Base-by-base conservation (phyloP, 2,888 invertebrate genomes). In the Pristionchus exspectatus region DNA sequence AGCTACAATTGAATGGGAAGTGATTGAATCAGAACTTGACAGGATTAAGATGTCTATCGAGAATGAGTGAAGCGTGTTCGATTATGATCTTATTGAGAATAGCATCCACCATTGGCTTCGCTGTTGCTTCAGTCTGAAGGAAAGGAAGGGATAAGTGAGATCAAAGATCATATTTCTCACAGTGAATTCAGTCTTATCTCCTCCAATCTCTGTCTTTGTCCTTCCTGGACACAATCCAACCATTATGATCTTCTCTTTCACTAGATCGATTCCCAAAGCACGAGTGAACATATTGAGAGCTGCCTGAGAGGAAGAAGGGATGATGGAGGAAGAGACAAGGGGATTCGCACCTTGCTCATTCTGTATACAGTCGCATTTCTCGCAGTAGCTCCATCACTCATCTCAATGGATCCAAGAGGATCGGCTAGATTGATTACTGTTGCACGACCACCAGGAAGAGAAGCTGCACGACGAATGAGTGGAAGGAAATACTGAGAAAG, bases 401-500 rank as follows among this genome's bases (percentile, higher is more conserved):
- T 44, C 50, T 69, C 50, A 44, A 87, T 87, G 0, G 87, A 87
- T 50, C 69, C 87, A 10, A 87, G 50, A 1, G 44, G 18, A 72
- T 59, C 87, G 16, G 87, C 10, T 1, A 72, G 38, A 87, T 87
- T 87, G 38, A 44, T 54, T 9, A 86, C 24, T 5, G 33, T 63
- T 4, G 86, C 66, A 10, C 66, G 30, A 24, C 63, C 59, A 33
- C 86, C 87, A 10, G 87, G 27, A 10, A 63, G 56, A 16, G 18
- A 24, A 9, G 87, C 54, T 18, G 69, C 69, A 30, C 33, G 44
- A 33, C 87, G 69, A 27, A 87, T 18, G 27, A 87, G 87, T 3
- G 87, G 87, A 87, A 87, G 87, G 72, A 87, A 87, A n/a, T n/a
- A 56, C 87, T 87, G 63, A 54, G n/a, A 44, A 21, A 54, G 30